These are phyloP conservation scores for Synaphobranchus kaupii DNA, from an alignment of 2,797 vertebrate species.

Conservation along the genomic window DNA sequence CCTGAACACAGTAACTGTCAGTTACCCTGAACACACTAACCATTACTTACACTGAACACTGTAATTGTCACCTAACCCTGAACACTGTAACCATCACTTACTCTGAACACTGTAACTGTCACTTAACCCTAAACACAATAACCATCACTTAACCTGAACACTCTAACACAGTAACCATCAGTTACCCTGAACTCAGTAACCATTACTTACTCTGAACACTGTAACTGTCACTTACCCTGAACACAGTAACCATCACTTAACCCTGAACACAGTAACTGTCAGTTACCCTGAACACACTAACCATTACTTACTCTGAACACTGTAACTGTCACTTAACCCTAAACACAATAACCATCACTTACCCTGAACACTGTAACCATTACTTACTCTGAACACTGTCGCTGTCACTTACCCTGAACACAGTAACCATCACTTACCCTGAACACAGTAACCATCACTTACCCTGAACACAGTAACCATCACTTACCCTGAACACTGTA, in stretches of 20 bases:
- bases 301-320: background rate
- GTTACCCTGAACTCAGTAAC: background rate
- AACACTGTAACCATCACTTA: background rate
- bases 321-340: background rate
- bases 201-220: background rate
- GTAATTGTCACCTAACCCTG: too few relatives aligned
- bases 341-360: background rate
- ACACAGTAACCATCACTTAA: background rate
- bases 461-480: too few relatives aligned
- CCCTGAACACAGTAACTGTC: background rate
- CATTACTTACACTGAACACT: too few relatives aligned
- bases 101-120: background rate
- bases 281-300: background rate
- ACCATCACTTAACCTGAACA: background rate
- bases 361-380: background rate
- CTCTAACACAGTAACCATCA: background rate
- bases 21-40: background rate
- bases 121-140: background rate
- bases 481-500: too few relatives aligned
- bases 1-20: background rate
- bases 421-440: background rate
- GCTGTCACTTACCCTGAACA: background rate
- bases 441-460: too few relatives aligned
- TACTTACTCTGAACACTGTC: background rate
- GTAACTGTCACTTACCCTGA: background rate